phyloP scores from a whole-genome alignment of 2,797 vertebrate species.

The Picus viridis region DNA sequence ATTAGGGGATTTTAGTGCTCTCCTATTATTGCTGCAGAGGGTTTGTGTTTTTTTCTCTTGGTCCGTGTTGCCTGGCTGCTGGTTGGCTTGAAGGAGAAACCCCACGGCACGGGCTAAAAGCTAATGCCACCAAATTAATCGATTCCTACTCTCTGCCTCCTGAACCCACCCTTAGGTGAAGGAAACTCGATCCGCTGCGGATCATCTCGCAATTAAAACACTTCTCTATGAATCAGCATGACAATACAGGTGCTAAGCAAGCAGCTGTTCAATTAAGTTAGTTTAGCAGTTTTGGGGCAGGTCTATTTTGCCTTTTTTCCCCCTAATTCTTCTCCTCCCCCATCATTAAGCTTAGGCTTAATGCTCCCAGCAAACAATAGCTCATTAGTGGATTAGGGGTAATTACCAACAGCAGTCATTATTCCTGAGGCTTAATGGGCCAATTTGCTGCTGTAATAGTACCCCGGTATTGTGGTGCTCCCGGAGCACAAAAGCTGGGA shows the following conservation, averaged over 20 bases:
- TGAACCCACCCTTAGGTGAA: constrained; percentile 69
- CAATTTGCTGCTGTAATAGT: constrained; percentile 83
- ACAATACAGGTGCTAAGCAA: constrained; percentile 78
- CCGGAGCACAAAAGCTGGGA: constrained; percentile 27
- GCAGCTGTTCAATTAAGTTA: constrained; percentile 76
- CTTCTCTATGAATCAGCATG: constrained; percentile 74
- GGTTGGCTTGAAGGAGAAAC: constrained; percentile 31
- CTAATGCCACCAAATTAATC: constrained; percentile 63
- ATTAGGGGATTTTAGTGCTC: constrained; percentile 36
- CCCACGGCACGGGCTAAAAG: not conserved
- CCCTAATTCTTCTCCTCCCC: not conserved
- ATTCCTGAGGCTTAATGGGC: constrained; percentile 80
- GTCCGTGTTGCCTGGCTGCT: not conserved
- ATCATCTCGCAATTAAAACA: constrained; percentile 77
- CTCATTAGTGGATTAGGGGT: constrained; percentile 87
- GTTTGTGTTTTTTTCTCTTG: not conserved
- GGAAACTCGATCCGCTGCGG: constrained; percentile 67
- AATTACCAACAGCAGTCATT: constrained; percentile 84
- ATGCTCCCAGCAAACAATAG: constrained; percentile 85
- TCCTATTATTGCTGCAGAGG: not conserved
- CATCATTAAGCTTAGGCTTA: constrained; percentile 82
- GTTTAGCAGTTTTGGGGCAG: constrained; percentile 46
- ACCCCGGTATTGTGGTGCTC: constrained; percentile 68
- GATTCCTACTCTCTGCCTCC: constrained; percentile 57
- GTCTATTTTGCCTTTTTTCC: constrained; percentile 51